Base-by-base conservation (phyloP, 1,140 invertebrate genomes). In the Trachelipus rathkii region DNA sequence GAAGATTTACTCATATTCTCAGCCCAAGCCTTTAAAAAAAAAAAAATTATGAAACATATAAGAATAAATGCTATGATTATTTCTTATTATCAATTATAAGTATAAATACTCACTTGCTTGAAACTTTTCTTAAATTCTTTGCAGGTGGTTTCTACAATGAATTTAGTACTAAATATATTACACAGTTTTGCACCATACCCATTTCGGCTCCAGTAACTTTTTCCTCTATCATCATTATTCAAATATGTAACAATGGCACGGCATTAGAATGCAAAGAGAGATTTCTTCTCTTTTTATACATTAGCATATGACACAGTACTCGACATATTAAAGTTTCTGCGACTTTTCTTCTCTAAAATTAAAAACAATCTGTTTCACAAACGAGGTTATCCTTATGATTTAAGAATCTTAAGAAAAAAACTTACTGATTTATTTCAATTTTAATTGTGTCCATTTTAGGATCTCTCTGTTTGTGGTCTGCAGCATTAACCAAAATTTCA, bases 171-270 rank as follows among this genome's bases (percentile, higher is more conserved):
- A 86, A 99, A 99, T 79, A 99, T 98, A 85, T 99, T 99, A 85
- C 97, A 99, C 8, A 99, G 87, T 86, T 99, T 99, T 0, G 98
- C 98, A 85, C 98, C 98, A 85, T 96, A 99, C 79, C 98, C 98
- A 85, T 99, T 99, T 82, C 98, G 89, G 79, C 98, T 84, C 97
- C 97, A 44, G 94, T 95, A 8, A 95, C 93, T 89, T 99, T 99
- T 84, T 97, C 93, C 84, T 99, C 96, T 92, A 84, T 99, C 98
- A 86, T 99, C 95, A 85, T 98, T 99, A 85, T 99, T 99, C 5
- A 96, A 99, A 2, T 97, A 99, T 60, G 98, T 71, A 99, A 86
- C 21, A 86, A 86, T 99, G 97, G 23, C 98, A n/a, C n/a, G n/a
- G n/a, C n/a, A n/a, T n/a, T n/a, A n/a, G n/a, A n/a, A n/a, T n/a